phyloP scores from a whole-genome alignment of 1,140 invertebrate species.

The Vollenhovia emeryi region DNA sequence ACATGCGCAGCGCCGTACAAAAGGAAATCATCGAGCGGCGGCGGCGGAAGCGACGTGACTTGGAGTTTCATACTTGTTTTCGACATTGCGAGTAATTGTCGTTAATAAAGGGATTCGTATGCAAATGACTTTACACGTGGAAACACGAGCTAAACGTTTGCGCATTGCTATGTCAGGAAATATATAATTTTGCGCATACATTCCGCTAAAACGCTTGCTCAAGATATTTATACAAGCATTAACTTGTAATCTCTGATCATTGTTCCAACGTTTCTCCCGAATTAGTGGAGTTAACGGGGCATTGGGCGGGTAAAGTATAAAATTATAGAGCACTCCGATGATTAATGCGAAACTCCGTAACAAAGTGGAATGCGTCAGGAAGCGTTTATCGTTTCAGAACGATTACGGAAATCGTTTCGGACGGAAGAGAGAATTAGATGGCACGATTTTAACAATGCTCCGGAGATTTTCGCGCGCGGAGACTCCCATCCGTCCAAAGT shows the following conservation, averaged over 20 bases:
- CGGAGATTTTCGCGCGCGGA: conserved; percentile 34
- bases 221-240: background rate
- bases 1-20: conserved; percentile 3
- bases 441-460: conserved; percentile 44
- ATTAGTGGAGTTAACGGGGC: conserved; percentile 26
- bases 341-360: conserved; percentile 44
- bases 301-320: background rate
- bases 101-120: conserved; percentile 5
- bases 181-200: background rate
- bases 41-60: conserved; percentile 39
- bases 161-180: too few relatives aligned
- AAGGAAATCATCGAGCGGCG: conserved; percentile 19
- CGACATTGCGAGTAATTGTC: conserved; percentile 25
- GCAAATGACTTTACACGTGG: background rate
- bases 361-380: conserved; percentile 27
- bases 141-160: background rate
- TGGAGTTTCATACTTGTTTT: conserved; percentile 24
- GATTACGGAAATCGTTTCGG: conserved; percentile 52
- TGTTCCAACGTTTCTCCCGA: conserved; percentile 6
- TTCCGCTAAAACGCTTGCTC: background rate
- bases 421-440: conserved; percentile 47
- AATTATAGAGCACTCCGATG: conserved; percentile 36
- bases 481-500: conserved; percentile 22
- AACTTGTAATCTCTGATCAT: conserved; percentile 24
- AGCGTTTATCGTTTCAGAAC: conserved; percentile 45